Evolutionary conservation across 1,140 invertebrate species (phyloP), one percentile per base, ranked within the genome.

Genomic region (Drosophila parvula): DNA sequence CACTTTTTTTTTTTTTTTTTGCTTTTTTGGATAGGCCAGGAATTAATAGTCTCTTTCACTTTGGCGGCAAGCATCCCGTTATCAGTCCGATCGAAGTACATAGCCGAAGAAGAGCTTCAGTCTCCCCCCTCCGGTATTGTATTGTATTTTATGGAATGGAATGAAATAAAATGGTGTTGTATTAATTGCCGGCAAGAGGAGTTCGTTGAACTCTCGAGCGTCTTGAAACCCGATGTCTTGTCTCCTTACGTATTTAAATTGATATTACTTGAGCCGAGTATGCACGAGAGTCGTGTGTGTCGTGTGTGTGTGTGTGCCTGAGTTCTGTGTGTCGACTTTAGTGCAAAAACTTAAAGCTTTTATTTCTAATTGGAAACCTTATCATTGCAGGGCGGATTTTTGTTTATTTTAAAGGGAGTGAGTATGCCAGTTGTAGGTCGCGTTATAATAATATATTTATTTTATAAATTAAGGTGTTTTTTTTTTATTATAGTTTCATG

Each of bases 241-340:
- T 59, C 63, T 68, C 50, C 48, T 77, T 78, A 70, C 64, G 64
- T 78, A 78, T 78, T 78, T 70, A 63, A 62, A 78, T 78, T 78
- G 57, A 70, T 55, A 78, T 58, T 36, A 22, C 53, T 16, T 58
- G 48, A 28, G 36, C 10, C 59, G 44, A 67, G 27, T 62, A 36
- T 36, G 50, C 32, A 53, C 50, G 50, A 53, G 32, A 53, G 32
- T 6, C n/a, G n/a, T n/a, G n/a, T n/a, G n/a, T n/a, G n/a, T 4
- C 4, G 5, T 44, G 10, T 38, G 9, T 30, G n/a, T 16, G 47
- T 41, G 47, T 43, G 45, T 47, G 12, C 51, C 27, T 63, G 32
- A 30, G 47, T 40, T 28, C 16, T 48, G 36, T 43, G 22, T 50
- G 11, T 22, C 12, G 51, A 47, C n/a, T 60, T 64, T 18, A 11